Base-by-base conservation (phyloP, 2,113 vertebrate species). In the Mesembrinibis cayennensis region DNA sequence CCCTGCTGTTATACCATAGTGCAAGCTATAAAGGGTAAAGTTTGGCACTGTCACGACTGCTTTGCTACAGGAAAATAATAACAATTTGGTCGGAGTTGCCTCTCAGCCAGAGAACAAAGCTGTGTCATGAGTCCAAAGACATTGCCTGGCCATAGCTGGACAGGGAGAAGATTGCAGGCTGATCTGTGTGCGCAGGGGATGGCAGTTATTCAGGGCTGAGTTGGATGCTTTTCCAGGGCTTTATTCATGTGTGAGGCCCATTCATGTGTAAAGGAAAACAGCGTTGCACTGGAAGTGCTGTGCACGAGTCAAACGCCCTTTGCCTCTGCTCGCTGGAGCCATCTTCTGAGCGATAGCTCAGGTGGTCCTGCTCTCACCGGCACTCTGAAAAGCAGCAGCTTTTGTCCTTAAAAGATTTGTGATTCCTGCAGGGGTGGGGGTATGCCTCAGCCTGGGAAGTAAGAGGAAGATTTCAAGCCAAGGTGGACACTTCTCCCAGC, bases 251-350 rank as follows among this genome's bases (percentile, higher is more conserved):
- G 66, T 55, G 83, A 89, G 73, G 40, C 53, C 59, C n/a, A 19
- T 62, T 30, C 73, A 47, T 30, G 63, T 53, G 79, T 74, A 9
- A 91, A 78, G 80, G 73, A 70, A 81, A 72, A 26, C 3, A 5
- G 17, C 2, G 2, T 58, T 30, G 45, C 12, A 2, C 36, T 87
- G 82, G 76, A 69, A 93, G 78, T 3, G 0, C 65, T 21, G 12
- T 34, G 30, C 70, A 59, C 0, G 5, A 85, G 26, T 47, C 1
- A 2, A 36, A 10, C 0, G 3, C 30, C 42, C n/a, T 71, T 47
- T 44, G 70, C 72, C 36, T 80, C 47, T 81, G 62, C 45, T 87
- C 2, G 0, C 87, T 50, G 62, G 56, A 65, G 58, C 77, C 62
- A 73, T 67, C 42, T 72, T 11, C 53, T 29, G 73, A 74, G 56